Evolutionary conservation across 2,113 vertebrate genomes (phyloP).

Genomic region (Cardinalis cardinalis): DNA sequence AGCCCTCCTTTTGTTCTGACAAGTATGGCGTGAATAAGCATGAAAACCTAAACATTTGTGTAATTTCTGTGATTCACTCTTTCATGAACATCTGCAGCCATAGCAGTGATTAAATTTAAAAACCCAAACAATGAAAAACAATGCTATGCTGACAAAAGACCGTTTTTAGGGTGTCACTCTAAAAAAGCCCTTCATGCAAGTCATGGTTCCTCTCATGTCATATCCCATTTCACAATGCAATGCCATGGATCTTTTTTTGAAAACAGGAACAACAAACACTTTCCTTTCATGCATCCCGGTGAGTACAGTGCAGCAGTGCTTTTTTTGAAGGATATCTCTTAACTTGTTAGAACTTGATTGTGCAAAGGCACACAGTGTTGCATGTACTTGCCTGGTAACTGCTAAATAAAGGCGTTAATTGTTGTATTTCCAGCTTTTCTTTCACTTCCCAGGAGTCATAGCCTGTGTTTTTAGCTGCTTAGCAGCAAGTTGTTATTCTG

Average conservation of each 20-base stretch:
- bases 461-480: background rate
- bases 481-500: background rate
- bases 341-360: conserved; percentile 21
- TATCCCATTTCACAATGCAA: background rate
- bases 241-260: background rate
- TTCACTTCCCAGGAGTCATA: background rate
- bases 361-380: background rate
- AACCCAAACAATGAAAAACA: background rate
- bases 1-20: background rate
- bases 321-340: background rate
- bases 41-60: background rate
- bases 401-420: conserved; percentile 16
- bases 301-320: background rate
- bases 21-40: background rate
- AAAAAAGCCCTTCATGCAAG: background rate
- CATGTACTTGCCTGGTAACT: background rate
- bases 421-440: background rate
- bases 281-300: background rate
- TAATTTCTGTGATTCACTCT: background rate
- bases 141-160: background rate
- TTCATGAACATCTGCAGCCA: background rate
- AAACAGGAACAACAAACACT: background rate
- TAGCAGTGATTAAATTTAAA: background rate
- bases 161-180: background rate
- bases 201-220: background rate